Evolutionary conservation across 2,888 invertebrate genomes (phyloP), one percentile per base, ranked within the genome.

Genomic region (Panopea generosa): DNA sequence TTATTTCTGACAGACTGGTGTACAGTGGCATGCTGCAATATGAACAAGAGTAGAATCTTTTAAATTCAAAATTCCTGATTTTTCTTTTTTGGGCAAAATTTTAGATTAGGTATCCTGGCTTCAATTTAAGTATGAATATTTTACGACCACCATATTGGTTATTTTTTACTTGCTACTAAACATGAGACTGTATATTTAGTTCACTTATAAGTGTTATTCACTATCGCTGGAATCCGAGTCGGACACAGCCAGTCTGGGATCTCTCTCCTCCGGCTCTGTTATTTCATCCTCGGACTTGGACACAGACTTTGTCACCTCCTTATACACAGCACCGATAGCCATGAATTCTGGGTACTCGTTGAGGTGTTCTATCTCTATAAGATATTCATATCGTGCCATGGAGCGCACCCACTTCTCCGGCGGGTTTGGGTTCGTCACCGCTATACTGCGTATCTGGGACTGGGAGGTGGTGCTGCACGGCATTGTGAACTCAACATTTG

Each of bases 331-430:
- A 3, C 74, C 77, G 2, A 71, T 69, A 7, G 77, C 59, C 56
- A 81, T 61, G n/a, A 77, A 40, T 61, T 81, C 81, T 40, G 81
- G 81, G 47, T 77, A 81, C 52, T 83, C 79, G 20, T 79, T 81
- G 9, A 83, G 72, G 61, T 86, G 87, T 52, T 91, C 91, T 40
- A 92, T 91, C 66, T 91, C 91, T 16, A 92, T 89, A 18, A 78
- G 81, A 77, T 92, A 92, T 62, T 90, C 98, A 94, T 99, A 99
- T 77, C 98, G 95, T 63, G 99, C 98, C 85, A 98, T 94, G 94
- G 99, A 98, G 85, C 98, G 95, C 70, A 99, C 99, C 94, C 98
- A 99, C 94, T 99, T 99, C 94, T 99, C 99, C 16, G 99, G 99
- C 29, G 99, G 98, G 83, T 96, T 96, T 7, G 88, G 89, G 67